phyloP scores from a whole-genome alignment of 2,113 vertebrate species.

The Cygnus atratus region DNA sequence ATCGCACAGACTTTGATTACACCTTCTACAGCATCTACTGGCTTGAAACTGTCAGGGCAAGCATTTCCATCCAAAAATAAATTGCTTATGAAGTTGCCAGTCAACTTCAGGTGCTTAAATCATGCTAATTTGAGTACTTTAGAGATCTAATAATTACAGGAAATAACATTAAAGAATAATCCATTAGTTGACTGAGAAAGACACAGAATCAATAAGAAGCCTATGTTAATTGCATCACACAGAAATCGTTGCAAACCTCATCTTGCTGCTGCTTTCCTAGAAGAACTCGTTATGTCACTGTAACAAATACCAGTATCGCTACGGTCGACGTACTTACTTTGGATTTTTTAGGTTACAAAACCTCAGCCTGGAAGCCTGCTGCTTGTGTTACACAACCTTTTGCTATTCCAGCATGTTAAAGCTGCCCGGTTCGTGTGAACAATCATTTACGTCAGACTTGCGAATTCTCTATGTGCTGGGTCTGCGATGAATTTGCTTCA shows the following conservation, averaged over 20 bases:
- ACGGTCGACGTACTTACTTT: fast-evolving
- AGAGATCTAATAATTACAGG: not conserved
- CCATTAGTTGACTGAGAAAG: not conserved
- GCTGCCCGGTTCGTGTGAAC: not conserved
- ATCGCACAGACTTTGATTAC: not conserved
- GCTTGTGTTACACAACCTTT: not conserved
- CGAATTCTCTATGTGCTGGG: not conserved
- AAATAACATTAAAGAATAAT: not conserved
- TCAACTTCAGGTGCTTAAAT: not conserved
- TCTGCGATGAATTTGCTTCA: not conserved
- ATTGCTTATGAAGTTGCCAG: not conserved
- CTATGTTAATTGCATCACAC: not conserved
- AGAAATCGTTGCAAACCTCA: not conserved
- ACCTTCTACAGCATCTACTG: not conserved
- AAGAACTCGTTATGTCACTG: fast-evolving
- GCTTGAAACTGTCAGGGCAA: not conserved
- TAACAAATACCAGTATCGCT: not conserved
- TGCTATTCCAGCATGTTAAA: not conserved
- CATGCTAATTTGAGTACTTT: not conserved
- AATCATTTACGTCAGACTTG: not conserved
- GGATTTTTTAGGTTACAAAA: not conserved
- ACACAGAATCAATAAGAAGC: not conserved
- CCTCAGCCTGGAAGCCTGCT: not conserved
- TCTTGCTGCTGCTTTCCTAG: fast-evolving
- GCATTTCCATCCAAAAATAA: not conserved